Conservation (phyloP, 2,888 invertebrate genomes). For the Argynnis bischoffii region DNA sequence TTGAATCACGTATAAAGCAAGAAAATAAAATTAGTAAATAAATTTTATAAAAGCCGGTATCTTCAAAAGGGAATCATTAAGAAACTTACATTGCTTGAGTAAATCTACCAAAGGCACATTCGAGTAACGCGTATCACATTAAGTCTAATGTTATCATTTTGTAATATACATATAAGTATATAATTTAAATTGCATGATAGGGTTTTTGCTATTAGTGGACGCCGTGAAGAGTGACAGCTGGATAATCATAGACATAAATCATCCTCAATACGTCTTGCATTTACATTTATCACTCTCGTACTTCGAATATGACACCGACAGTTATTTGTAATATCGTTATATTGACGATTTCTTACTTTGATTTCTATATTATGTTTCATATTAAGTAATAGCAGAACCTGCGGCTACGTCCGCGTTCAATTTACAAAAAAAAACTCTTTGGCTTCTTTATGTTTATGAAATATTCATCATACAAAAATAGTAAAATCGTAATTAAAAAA, state of each 20-base stretch:
- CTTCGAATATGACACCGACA: conserved; percentile 21
- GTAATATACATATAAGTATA: conserved; percentile 15
- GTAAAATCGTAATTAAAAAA: no score
- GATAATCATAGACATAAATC: conserved; percentile 34
- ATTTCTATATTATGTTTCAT: not conserved
- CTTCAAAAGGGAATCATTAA: no score
- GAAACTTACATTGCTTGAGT: no score
- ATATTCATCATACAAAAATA: no score
- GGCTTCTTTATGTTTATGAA: no score
- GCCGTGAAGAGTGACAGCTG: conserved; percentile 26
- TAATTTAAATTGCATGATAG: conserved; percentile 22
- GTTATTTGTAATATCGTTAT: conserved; percentile 19
- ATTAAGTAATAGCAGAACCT: not conserved
- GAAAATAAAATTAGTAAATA: not conserved
- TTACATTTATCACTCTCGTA: conserved; percentile 29
- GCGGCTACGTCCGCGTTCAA: no score
- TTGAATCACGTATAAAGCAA: not conserved
- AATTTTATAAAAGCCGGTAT: not conserved
- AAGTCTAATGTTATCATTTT: conserved; percentile 11
- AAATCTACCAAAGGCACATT: no score
- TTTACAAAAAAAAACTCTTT: no score
- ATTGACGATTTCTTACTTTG: conserved; percentile 8
- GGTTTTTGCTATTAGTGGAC: conserved; percentile 23
- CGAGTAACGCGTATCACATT: conserved; percentile 5
- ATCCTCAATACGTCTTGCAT: conserved; percentile 23